These are phyloP conservation scores for Cyanistes caeruleus DNA, from an alignment of 2,113 vertebrate genomes.

Conservation along the genomic window DNA sequence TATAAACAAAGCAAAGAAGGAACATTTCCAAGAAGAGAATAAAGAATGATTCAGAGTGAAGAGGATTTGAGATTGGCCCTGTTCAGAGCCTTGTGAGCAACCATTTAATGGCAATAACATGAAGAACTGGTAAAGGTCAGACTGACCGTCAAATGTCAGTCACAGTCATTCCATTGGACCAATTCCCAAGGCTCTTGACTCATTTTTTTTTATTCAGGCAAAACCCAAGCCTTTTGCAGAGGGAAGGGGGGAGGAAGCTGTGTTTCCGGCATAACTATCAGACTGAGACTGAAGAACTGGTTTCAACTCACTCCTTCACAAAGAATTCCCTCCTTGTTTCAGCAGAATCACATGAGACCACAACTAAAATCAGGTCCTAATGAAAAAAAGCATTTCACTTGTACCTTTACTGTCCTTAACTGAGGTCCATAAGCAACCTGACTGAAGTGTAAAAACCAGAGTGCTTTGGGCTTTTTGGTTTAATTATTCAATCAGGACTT, in stretches of 20 bases:
- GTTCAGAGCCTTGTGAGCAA: background rate
- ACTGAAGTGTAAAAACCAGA: background rate
- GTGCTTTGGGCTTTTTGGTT: background rate
- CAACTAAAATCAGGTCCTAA: background rate
- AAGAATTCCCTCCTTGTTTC: background rate
- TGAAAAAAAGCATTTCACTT: background rate
- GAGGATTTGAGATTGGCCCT: background rate
- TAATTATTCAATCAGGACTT: background rate
- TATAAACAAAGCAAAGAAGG: background rate
- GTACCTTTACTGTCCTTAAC: background rate
- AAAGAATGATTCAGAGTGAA: constrained; percentile 21
- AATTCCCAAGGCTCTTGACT: background rate
- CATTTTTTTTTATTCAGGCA: background rate
- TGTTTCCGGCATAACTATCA: background rate
- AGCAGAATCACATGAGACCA: background rate
- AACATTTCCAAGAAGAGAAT: background rate
- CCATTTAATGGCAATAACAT: background rate
- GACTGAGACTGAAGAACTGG: background rate
- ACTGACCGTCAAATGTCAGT: background rate
- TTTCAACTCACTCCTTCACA: background rate
- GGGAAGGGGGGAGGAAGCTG: background rate
- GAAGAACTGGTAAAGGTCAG: constrained; percentile 26
- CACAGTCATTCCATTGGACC: background rate
- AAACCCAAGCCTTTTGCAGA: background rate
- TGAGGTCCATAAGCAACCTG: background rate